These are phyloP conservation scores for Phataginus tricuspis DNA, from an alignment of 2,797 vertebrate species.

Conservation along the genomic window DNA sequence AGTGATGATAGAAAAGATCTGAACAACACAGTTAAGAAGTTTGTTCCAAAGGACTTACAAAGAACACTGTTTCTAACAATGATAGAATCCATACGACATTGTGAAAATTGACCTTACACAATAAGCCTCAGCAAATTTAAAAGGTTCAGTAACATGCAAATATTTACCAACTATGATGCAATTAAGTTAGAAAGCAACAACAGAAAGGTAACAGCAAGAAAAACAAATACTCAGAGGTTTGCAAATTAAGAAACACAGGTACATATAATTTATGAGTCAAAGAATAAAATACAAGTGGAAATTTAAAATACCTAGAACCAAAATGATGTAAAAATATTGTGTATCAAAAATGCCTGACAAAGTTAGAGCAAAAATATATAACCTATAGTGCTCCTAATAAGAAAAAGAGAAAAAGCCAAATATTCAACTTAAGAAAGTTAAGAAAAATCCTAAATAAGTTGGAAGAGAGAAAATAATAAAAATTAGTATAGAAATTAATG, in stretches of 20 bases:
- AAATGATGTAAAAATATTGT: background rate
- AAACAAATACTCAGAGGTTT: background rate
- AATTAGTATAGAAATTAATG: background rate
- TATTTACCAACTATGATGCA: background rate
- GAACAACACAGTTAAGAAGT: background rate
- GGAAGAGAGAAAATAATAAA: background rate
- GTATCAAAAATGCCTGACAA: background rate
- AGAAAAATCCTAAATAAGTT: conserved; percentile 2
- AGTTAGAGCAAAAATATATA: background rate
- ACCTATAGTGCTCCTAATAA: background rate
- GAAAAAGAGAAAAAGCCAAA: background rate
- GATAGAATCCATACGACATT: background rate
- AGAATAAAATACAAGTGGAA: background rate
- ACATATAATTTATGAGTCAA: background rate
- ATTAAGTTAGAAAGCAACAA: conserved; percentile 17
- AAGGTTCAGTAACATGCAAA: background rate
- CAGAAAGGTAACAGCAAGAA: background rate
- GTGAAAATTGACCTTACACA: background rate
- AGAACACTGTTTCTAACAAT: background rate
- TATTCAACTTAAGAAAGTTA: background rate
- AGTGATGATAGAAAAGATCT: background rate
- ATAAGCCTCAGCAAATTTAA: background rate
- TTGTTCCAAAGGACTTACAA: background rate
- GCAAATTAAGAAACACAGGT: background rate
- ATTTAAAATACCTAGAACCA: conserved; percentile 34